A percentile compares a stretch with the other conserved stretches of the same genome.
These are phyloP conservation scores for Zaprionus nigranus DNA, from an alignment of 1,140 invertebrate genomes.

Conservation along the genomic window DNA sequence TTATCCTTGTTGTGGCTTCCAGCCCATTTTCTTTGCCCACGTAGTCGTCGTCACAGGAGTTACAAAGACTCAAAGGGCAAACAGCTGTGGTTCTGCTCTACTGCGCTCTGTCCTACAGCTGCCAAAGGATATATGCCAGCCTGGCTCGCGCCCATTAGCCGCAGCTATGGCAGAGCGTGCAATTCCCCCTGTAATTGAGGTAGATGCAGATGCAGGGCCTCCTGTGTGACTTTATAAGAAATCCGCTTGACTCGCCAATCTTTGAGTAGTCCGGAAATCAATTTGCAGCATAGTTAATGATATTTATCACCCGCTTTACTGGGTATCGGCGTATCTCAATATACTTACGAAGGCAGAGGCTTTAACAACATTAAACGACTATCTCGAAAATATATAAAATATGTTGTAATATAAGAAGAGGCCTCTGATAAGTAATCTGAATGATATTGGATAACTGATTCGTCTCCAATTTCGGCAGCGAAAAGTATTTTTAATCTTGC, in stretches of 20 bases:
- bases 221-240: constrained; percentile 10
- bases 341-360: no score
- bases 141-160: constrained; percentile 32
- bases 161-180: constrained; percentile 13
- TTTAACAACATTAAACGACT: no score
- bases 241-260: constrained; percentile 12
- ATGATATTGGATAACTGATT: no score
- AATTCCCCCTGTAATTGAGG: constrained; percentile 19
- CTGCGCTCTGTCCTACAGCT: constrained; percentile 5
- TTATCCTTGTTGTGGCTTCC: background rate
- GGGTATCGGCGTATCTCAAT: background rate
- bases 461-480: background rate
- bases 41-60: background rate
- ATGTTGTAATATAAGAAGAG: no score
- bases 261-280: background rate
- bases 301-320: background rate
- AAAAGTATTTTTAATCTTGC: background rate
- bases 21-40: background rate
- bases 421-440: no score
- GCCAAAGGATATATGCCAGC: constrained; percentile 43
- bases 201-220: constrained; percentile 11
- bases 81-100: constrained; percentile 30
- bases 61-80: constrained; percentile 1
- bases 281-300: constrained; percentile 2
- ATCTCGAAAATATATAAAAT: no score